Base-by-base conservation (phyloP, 2,113 vertebrate species). In the Danionella cerebrum region DNA sequence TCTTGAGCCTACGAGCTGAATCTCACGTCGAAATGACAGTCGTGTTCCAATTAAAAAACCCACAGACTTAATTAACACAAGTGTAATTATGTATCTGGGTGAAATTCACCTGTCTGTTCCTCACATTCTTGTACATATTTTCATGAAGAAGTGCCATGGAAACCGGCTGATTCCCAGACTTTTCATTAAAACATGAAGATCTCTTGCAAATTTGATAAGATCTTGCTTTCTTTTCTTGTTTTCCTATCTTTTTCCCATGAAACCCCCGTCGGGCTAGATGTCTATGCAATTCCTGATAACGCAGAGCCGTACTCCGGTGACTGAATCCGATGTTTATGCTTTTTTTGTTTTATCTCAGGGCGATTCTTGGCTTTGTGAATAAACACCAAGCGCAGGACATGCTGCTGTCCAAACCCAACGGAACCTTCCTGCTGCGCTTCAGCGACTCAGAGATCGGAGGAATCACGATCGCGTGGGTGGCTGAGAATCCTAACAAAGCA, bases 341-440 rank as follows among this genome's bases (percentile, higher is more conserved):
- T 36, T 22, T 16, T 64, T 11, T 5, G 21, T 51, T n/a, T 47
- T 59, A 3, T 53, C 44, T 24, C 78, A 98, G 96, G 74, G 96
- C 96, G 12, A 98, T 98, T 63, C 67, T 98, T 83, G 95, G 95
- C 70, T 98, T 98, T 48, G 93, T 98, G 79, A 98, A 98, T 82
- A 98, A 98, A 84, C 96, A 98, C 78, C 95, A 98, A 80, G 95
- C 95, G 1, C 95, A 98, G 6, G 93, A 98, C 83, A 92, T 98
- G 80, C 88, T 98, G 80, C 94, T 98, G 86, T 97, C 92, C 84
- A 98, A 98, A 82, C 93, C 95, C 2, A 96, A 98, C 0, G 96
- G 96, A 14, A 98, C 96, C 66, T 98, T 98, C 80, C 90, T 98
- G 0, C 85, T 98, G 83, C 90, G 96, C 29, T 98, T 97, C 73